Conservation (phyloP, 2,113 vertebrate species). For the Willisornis vidua region DNA sequence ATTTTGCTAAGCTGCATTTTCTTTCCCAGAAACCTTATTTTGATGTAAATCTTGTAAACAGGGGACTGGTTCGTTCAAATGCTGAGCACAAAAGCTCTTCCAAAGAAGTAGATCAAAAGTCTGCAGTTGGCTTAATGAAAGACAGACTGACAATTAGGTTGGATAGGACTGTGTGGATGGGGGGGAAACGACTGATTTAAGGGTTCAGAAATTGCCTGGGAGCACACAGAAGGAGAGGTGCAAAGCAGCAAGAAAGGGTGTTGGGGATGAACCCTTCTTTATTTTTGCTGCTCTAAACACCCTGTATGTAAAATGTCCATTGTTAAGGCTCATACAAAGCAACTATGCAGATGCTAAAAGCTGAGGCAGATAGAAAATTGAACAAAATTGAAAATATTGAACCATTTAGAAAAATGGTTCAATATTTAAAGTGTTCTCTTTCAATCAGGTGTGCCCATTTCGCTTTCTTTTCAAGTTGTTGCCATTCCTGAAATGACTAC, state of each 20-base stretch:
- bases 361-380: not conserved
- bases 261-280: not conserved
- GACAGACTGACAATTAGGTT: constrained; percentile 7
- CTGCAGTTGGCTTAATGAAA: constrained; percentile 36
- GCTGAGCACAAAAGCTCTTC: constrained; percentile 39
- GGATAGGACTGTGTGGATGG: not conserved
- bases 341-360: not conserved
- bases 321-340: not conserved
- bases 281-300: not conserved
- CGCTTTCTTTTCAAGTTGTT: constrained; percentile 70
- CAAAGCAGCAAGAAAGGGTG: not conserved
- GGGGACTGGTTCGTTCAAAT: not conserved
- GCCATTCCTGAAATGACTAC: constrained; percentile 59
- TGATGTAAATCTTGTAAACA: constrained; percentile 62
- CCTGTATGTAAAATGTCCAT: not conserved
- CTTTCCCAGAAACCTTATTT: constrained; percentile 51
- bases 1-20: constrained; percentile 59
- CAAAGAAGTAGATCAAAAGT: constrained; percentile 29
- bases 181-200: not conserved
- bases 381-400: constrained; percentile 12
- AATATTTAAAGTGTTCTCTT: constrained; percentile 72
- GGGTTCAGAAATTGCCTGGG: not conserved
- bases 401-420: not conserved
- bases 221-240: not conserved
- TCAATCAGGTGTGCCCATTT: constrained; percentile 71